Base-by-base conservation (phyloP, 2,888 invertebrate species). In the Pseudococcus longispinus region DNA sequence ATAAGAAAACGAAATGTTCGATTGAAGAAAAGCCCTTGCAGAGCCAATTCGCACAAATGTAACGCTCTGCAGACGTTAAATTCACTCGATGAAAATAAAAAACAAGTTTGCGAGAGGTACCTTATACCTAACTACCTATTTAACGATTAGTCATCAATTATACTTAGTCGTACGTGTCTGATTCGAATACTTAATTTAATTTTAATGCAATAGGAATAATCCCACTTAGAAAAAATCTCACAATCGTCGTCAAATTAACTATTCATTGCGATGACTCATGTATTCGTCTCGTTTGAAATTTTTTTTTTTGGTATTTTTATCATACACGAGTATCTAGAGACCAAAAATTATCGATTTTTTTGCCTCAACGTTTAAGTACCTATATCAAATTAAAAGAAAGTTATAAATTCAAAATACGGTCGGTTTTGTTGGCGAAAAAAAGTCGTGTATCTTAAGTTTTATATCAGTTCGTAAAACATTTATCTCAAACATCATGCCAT, bases 21-120 rank as follows among this genome's bases (percentile, higher is more conserved):
- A 29, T 44, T 86, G 65, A 85, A 87, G 82, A 88, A 88, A 83
- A 88, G 88, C 55, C 88, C 88, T n/a, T 88, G 88, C 74, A 83
- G 70, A 46, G 83, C 80, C 20, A 55, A 80, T 42, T 87, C 88
- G 15, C 87, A 87, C 15, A 88, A 88, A 70, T 74, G 70, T 37
- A 70, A 44, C 42, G 32, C 60, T 26, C 55, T 29, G 18, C 84
- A 37, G 18, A 6, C 65, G 26, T 37, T 42, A 32, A 44, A 83
- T 29, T 51, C 44, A 18, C 3, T 37, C 6, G 20, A 29, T n/a
- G 84, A 65, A 32, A 85, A 85, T 15, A 74, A 85, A 70, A 70
- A 85, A 15, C 29, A 65, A 44, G 65, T 85, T 44, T 85, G 85
- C 65, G 42, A 37, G n/a, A 85, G 85, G 85, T 85, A 85, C 9